phyloP scores from a whole-genome alignment of 2,797 vertebrate genomes.

The Ficedula albicollis region DNA sequence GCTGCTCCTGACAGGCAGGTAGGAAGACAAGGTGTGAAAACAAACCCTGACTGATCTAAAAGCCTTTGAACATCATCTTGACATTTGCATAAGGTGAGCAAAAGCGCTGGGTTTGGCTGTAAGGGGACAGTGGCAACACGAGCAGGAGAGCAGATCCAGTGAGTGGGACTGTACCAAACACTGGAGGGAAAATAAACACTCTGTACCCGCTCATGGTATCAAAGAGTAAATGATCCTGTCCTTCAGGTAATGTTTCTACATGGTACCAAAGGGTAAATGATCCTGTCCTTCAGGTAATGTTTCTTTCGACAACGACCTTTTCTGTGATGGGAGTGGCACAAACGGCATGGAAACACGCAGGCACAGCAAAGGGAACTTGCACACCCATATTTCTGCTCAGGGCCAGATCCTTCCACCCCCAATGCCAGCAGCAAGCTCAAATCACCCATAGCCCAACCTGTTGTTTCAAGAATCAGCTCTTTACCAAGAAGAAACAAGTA shows the following conservation, averaged over 20 bases:
- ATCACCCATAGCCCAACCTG: background rate
- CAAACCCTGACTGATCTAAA: background rate
- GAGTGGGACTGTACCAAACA: background rate
- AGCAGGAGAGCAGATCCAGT: rapidly evolving
- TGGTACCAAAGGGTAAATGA: background rate
- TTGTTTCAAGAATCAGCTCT: background rate
- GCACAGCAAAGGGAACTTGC: background rate
- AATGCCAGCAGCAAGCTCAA: background rate
- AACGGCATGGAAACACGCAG: rapidly evolving
- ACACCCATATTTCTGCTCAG: background rate
- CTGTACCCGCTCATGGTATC: background rate
- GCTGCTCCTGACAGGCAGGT: background rate
- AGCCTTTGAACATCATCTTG: background rate
- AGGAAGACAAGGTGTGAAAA: background rate
- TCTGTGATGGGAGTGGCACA: background rate
- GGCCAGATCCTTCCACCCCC: background rate
- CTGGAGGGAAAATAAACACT: background rate
- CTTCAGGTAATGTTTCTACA: background rate
- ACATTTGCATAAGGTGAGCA: background rate
- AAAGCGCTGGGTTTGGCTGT: rapidly evolving
- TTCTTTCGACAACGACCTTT: background rate
- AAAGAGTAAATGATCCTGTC: background rate
- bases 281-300: background rate
- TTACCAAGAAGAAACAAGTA: background rate
- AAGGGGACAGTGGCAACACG: background rate